Evolutionary conservation across 1,140 invertebrate genomes (phyloP).

Genomic region (Drosophila subpulchrella): DNA sequence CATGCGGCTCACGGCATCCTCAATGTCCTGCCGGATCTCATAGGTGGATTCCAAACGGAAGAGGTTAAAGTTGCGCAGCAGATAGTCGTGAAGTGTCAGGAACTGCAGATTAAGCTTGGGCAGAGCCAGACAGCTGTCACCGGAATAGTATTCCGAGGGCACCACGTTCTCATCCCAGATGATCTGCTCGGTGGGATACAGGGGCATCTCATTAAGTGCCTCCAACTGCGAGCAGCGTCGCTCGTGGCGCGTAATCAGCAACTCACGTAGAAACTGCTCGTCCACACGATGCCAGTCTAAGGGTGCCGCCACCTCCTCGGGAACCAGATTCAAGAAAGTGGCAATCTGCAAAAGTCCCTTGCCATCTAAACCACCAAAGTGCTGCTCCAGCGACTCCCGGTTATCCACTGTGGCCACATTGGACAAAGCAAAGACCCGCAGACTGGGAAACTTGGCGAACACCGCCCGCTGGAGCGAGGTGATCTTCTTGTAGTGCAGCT

Average conservation of each 20-base stretch:
- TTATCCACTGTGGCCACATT: conserved; percentile 98
- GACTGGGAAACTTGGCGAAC: conserved; percentile 95
- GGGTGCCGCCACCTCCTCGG: conserved; percentile 89
- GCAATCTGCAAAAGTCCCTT: conserved; percentile 94
- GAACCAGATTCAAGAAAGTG: conserved; percentile 94
- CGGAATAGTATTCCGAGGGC: conserved; percentile 98
- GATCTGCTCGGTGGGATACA: conserved; percentile 99
- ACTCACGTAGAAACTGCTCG: conserved; percentile 92
- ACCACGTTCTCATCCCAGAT: conserved; percentile 99
- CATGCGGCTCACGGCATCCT: conserved; percentile 96
- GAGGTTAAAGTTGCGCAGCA: conserved; percentile 98
- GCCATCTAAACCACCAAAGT: conserved; percentile 91
- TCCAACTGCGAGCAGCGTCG: conserved; percentile 96
- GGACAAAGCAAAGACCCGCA: conserved; percentile 94
- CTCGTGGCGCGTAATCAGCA: conserved; percentile 95
- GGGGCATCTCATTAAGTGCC: conserved; percentile 98
- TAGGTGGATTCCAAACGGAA: conserved; percentile 99
- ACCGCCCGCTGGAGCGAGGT: conserved; percentile 96
- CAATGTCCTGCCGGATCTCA: conserved; percentile 99
- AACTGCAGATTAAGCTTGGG: conserved; percentile 99
- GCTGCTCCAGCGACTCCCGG: conserved; percentile 92
- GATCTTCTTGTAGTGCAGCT: conserved; percentile 96
- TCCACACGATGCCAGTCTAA: conserved; percentile 91
- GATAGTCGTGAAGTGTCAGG: conserved; percentile 98
- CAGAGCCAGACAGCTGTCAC: conserved; percentile 96